phyloP scores from a whole-genome alignment of 2,113 vertebrate genomes.

The Athene noctua region DNA sequence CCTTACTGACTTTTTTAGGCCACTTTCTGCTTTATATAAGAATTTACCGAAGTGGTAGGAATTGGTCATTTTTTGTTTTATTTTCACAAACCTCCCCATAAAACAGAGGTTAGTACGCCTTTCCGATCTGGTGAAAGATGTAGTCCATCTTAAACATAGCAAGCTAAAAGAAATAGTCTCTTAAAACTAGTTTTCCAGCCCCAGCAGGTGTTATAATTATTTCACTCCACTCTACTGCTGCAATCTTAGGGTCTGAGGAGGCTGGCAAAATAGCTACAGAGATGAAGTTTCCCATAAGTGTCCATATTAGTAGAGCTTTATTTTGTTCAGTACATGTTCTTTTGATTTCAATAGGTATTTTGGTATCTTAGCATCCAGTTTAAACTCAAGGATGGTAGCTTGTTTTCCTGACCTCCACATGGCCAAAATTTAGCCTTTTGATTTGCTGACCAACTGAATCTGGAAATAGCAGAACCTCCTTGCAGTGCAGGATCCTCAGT shows the following conservation, averaged over 20 bases:
- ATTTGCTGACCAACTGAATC: background rate
- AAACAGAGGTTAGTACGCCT: background rate
- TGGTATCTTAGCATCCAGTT: background rate
- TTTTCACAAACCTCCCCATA: background rate
- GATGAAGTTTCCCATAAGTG: background rate
- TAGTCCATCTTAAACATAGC: background rate
- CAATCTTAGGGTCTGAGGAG: background rate
- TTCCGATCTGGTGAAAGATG: background rate
- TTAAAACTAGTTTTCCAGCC: background rate
- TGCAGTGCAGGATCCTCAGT: background rate
- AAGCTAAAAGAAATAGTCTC: slow-evolving; percentile 5
- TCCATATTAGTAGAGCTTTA: background rate
- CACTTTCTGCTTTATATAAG: background rate
- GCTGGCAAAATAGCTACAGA: background rate
- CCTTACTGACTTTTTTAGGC: background rate
- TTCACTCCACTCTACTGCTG: background rate
- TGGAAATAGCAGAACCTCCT: background rate
- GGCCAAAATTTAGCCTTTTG: slow-evolving; percentile 22
- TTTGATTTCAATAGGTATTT: background rate
- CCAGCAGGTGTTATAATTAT: slow-evolving; percentile 24
- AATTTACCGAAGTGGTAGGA: background rate
- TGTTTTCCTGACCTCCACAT: background rate
- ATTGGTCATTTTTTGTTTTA: background rate
- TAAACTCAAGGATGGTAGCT: background rate
- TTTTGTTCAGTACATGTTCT: background rate